Base-by-base conservation (phyloP, 2,888 invertebrate genomes). In the Cryptus viduatorius region DNA sequence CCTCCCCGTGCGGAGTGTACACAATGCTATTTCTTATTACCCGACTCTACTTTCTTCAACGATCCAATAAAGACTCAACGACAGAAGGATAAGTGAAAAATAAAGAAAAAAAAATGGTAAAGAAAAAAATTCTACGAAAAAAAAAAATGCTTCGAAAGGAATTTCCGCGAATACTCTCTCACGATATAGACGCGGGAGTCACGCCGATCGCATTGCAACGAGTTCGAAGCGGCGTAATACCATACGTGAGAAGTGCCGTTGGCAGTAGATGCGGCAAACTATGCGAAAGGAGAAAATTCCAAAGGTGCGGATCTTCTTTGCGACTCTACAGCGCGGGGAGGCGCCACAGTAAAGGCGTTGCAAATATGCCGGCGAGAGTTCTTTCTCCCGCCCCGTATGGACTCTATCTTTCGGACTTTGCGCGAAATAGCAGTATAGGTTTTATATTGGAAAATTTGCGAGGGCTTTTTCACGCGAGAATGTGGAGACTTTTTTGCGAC, bases 241-340 rank as follows among this genome's bases (percentile, higher is more conserved):
- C 50, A 69, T 69, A 82, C 68, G 78, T 78, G 81, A 84, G 78
- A 84, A 84, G 75, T 79, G 68, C 50, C 42, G 61, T 16, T 44
- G 48, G 71, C 29, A 31, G 48, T 31, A 14, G 68, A 65, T 48
- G 73, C 72, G 69, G 81, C 78, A 75, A 84, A 81, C 81, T 78
- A 84, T 81, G 84, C 78, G 69, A 82, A 81, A 53, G 64, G 64
- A 37, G 37, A 5, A 69, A 81, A 81, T 84, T 84, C 81, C 78
- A 71, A 81, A 75, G 77, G 61, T 24, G 78, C 59, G 77, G 73
- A 77, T 81, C n/a, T 56, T 37, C 37, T 37, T 37, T 37, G 37
- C 8, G 37, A 37, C 37, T 37, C 37, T 37, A 8, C 37, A 5
- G 37, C 37, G 48, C 48, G 71, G 5, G 24, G 71, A 14, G 24